Conservation (phyloP, 1,140 invertebrate genomes). For the Brachionus asplanchnoidis region DNA sequence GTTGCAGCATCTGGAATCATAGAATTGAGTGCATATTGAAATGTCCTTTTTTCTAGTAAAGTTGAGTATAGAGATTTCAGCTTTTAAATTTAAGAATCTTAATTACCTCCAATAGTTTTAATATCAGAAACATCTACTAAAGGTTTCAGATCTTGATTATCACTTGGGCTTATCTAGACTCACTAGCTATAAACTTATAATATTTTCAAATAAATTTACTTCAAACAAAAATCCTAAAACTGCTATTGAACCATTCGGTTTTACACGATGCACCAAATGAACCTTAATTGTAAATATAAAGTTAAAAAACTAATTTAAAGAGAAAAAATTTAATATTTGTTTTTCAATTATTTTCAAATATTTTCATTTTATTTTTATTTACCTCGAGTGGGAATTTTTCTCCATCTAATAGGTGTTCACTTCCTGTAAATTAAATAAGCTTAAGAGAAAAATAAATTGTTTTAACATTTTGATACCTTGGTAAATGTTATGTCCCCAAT, state of each 20-base stretch:
- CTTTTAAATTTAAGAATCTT: not conserved
- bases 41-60: not conserved
- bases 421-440: not conserved
- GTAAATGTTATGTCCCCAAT: conserved; percentile 40
- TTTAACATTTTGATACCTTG: not conserved
- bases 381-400: conserved; percentile 38
- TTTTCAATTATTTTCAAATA: too few relatives aligned
- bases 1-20: not conserved
- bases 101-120: not conserved
- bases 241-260: not conserved
- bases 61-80: not conserved
- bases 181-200: not conserved
- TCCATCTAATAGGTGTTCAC: conserved; percentile 5
- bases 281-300: not conserved
- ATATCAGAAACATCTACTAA: not conserved
- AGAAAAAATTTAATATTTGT: too few relatives aligned
- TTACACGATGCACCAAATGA: not conserved
- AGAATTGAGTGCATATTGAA: not conserved
- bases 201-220: not conserved
- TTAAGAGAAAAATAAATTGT: not conserved
- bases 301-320: not conserved
- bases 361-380: not conserved
- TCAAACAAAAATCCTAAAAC: conserved; percentile 20
- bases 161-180: not conserved
- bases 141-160: not conserved